Evolutionary conservation across 2,797 vertebrate species (phyloP), one percentile per base, ranked within the genome.

Genomic region (Oryzias sinensis): DNA sequence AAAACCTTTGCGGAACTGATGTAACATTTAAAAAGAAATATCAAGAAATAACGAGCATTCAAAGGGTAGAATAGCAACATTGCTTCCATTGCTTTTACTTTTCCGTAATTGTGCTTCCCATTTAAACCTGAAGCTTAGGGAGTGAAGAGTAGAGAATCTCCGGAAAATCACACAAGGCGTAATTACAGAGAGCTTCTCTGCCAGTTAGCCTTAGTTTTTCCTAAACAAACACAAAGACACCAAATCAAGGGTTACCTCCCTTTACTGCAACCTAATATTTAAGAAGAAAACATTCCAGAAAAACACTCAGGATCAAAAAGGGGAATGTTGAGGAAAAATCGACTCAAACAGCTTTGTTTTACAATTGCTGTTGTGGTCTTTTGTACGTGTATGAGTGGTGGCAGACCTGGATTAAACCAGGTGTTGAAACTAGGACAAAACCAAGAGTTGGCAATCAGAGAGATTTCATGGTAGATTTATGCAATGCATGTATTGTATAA

Each of bases 191-290:
- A 56, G 33, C 70, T 25, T 45, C 46, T 16, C 71, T 72, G 81
- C 72, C 81, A 82, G 62, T 53, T 75, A 49, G 65, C 72, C 83
- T 84, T 85, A 85, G 76, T 81, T 86, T 87, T 86, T 88, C 86
- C 87, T 83, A 83, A 88, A 90, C 82, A 88, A 77, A 84, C 87
- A 84, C 83, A 33, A 33, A 33, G 8, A 88, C 83, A 74, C 85
- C 72, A 86, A 90, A 90, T 90, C 84, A 87, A 78, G 86, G 89
- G 78, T 88, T 89, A 88, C 84, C 80, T 84, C 80, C 59, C 68
- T 72, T 68, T 59, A 73, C 54, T 81, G 76, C 56, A 82, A 84
- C 71, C 81, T 87, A 65, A 70, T 76, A 87, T 85, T 89, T 87
- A 55, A 70, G 68, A 72, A 53, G 53, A 77, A 73, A 77, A 86